Percentiles rank a stretch among this genome's conserved stretches.
phyloP scores from a whole-genome alignment of 2,797 vertebrate genomes.

The Yasuhikotakia modesta region DNA sequence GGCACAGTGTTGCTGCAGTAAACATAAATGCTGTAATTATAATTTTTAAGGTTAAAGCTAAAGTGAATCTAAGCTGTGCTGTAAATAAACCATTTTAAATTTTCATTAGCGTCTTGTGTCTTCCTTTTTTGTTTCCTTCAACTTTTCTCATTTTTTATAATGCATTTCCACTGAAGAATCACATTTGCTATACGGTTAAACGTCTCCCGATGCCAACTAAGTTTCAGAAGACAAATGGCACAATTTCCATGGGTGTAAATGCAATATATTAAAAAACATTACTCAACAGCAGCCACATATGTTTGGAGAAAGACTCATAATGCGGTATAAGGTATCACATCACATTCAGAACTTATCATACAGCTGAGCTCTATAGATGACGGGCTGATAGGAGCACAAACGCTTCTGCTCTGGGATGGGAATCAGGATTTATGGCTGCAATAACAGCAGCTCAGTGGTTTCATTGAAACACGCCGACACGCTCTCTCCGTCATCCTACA shows the following conservation, averaged over 20 bases:
- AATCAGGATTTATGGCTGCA: constrained; percentile 57
- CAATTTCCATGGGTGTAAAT: constrained; percentile 30
- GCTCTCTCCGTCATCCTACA: constrained; percentile 49
- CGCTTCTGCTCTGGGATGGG: background rate
- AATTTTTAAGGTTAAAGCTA: no score
- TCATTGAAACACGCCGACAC: constrained; percentile 47
- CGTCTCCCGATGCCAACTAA: background rate
- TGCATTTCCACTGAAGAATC: constrained; percentile 3
- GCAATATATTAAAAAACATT: constrained; percentile 47
- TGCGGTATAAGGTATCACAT: constrained; percentile 24
- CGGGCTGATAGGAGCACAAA: background rate
- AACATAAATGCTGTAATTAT: no score
- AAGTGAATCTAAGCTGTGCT: background rate
- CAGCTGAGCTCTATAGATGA: constrained; percentile 42
- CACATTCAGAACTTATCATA: constrained; percentile 38
- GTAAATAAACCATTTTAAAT: background rate
- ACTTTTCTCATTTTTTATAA: background rate
- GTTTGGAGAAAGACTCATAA: constrained; percentile 30
- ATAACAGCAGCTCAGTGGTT: constrained; percentile 50
- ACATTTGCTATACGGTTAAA: constrained; percentile 11
- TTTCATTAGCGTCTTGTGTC: background rate
- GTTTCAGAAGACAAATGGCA: constrained; percentile 25
- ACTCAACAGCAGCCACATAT: constrained; percentile 35
- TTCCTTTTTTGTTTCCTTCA: background rate
- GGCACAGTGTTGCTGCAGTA: no score